Evolutionary conservation across 2,888 invertebrate genomes (phyloP).

Genomic region (Gandaritis pyraliata): DNA sequence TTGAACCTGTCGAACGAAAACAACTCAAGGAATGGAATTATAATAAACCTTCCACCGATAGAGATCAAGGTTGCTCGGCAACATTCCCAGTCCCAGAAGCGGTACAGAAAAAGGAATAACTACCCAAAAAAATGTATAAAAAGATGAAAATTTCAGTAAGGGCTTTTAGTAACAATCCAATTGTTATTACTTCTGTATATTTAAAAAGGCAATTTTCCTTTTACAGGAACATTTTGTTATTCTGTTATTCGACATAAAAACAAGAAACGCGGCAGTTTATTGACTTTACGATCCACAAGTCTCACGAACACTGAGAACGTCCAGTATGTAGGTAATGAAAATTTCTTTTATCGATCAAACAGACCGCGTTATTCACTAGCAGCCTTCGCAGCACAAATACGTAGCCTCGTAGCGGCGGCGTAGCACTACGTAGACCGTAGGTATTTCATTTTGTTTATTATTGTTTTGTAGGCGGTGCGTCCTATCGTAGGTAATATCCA

Average conservation of each 20-base stretch:
- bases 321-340: slow-evolving; percentile 42
- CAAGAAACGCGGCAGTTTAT: slow-evolving; percentile 38
- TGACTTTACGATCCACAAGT: slow-evolving; percentile 38
- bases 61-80: slow-evolving; percentile 5
- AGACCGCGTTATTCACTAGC: slow-evolving; percentile 30
- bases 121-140: not conserved
- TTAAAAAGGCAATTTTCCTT: slow-evolving; percentile 35
- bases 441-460: slow-evolving; percentile 55
- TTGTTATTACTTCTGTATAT: slow-evolving; percentile 33
- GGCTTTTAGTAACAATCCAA: slow-evolving; percentile 26
- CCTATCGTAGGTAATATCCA: slow-evolving; percentile 44
- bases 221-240: slow-evolving; percentile 34
- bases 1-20: not conserved
- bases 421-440: slow-evolving; percentile 32
- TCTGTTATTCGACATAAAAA: slow-evolving; percentile 38
- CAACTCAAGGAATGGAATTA: not conserved
- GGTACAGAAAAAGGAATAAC: not conserved
- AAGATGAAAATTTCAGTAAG: slow-evolving; percentile 13
- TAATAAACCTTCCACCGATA: slow-evolving; percentile 1
- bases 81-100: slow-evolving; percentile 3
- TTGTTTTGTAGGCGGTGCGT: slow-evolving; percentile 50
- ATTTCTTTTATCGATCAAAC: slow-evolving; percentile 43
- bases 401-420: slow-evolving; percentile 28
- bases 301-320: slow-evolving; percentile 32
- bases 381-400: slow-evolving; percentile 37